A percentile compares a stretch with the other conserved stretches of the same genome.
phyloP scores from a whole-genome alignment of 2,797 vertebrate species.

The Molossus molossus region DNA sequence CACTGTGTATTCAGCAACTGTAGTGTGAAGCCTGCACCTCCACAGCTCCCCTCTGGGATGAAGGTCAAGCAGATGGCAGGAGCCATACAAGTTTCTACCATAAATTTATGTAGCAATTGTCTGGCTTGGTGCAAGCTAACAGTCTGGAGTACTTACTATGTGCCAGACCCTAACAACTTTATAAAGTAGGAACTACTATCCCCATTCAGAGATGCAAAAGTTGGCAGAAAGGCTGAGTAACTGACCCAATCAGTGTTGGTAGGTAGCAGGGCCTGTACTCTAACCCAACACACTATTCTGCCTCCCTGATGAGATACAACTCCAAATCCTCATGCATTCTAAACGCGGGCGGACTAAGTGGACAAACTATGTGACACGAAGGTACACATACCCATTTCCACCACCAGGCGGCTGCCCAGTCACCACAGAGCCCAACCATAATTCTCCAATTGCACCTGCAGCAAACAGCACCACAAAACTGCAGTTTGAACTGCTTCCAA shows the following conservation, averaged over 20 bases:
- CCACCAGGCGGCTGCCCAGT: neutral
- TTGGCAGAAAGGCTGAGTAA: neutral
- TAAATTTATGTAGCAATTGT: neutral
- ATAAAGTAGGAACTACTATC: neutral
- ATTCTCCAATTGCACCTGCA: neutral
- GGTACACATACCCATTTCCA: neutral
- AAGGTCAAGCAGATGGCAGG: neutral
- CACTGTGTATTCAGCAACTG: neutral
- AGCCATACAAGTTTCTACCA: neutral
- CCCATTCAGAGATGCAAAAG: neutral
- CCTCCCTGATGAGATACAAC: neutral
- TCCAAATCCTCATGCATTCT: too few species aligned
- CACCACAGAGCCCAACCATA: neutral
- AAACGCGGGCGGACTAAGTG: neutral
- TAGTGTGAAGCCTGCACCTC: neutral
- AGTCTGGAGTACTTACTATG: neutral
- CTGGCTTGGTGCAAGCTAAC: neutral
- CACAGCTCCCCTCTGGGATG: neutral
- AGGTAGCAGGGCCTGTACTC: neutral
- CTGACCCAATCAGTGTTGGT: neutral
- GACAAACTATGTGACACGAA: neutral
- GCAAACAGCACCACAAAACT: neutral
- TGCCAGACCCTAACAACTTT: neutral
- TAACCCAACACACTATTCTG: accelerated
- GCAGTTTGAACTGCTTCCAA: too few species aligned